A percentile compares a stretch with the other conserved stretches of the same genome.
Evolutionary conservation across 2,888 invertebrate genomes (phyloP).

Genomic region (Platerodrilus igneus): DNA sequence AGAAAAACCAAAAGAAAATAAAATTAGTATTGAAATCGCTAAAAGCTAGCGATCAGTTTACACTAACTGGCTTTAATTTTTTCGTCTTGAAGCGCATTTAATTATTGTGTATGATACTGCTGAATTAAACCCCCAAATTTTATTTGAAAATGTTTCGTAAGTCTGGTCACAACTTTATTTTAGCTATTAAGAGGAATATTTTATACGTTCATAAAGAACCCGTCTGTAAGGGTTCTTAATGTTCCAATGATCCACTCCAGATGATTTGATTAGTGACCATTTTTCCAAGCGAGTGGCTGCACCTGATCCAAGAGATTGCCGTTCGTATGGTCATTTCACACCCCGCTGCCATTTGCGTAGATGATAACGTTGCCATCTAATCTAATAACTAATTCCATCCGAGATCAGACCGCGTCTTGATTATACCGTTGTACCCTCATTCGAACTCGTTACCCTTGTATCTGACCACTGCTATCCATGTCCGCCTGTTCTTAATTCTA

Average conservation of each 20-base stretch:
- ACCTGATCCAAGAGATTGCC: constrained; percentile 35
- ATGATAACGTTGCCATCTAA: constrained; percentile 36
- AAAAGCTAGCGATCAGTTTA: too few species aligned
- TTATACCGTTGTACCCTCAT: constrained; percentile 24
- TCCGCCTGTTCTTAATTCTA: constrained; percentile 29
- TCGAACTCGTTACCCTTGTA: constrained; percentile 29
- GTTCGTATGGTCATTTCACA: constrained; percentile 36
- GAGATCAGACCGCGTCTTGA: constrained; percentile 25
- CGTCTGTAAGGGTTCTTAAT: constrained; percentile 23
- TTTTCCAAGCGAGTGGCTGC: constrained; percentile 36
- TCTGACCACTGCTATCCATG: constrained; percentile 28
- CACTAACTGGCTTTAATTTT: too few species aligned
- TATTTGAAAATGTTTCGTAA: too few species aligned
- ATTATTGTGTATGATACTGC: too few species aligned
- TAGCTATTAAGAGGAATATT: constrained; percentile 6
- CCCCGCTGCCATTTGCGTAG: constrained; percentile 32
- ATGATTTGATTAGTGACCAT: constrained; percentile 39
- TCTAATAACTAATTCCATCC: constrained; percentile 37
- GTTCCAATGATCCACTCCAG: constrained; percentile 32
- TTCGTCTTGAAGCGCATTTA: too few species aligned
- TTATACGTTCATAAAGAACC: constrained; percentile 12
- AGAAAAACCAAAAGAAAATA: too few species aligned
- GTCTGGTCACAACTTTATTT: too few species aligned
- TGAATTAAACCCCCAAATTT: too few species aligned
- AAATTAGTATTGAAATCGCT: too few species aligned